Evolutionary conservation across 2,888 invertebrate species (phyloP).

Genomic region (Scaptomyza caliginosa): DNA sequence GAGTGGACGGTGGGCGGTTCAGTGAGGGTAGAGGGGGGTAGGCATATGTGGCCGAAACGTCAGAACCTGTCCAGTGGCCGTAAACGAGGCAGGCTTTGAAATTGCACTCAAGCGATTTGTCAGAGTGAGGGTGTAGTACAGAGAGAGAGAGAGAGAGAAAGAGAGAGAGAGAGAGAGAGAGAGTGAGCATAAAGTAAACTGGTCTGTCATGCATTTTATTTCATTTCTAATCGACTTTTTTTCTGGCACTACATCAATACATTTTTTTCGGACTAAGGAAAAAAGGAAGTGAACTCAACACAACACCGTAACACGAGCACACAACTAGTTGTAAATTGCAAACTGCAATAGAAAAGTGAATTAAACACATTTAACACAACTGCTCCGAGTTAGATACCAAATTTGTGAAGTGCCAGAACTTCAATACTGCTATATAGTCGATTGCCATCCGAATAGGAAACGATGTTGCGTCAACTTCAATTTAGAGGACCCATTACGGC

Average conservation of each 20-base stretch:
- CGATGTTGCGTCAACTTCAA: conserved; percentile 50
- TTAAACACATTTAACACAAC: conserved; percentile 19
- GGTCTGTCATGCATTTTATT: conserved; percentile 51
- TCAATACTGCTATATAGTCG: not conserved
- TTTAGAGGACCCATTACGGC: conserved; percentile 28
- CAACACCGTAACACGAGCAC: not conserved
- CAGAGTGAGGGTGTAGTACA: conserved; percentile 22
- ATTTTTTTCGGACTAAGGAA: conserved; percentile 52
- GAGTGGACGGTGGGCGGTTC: too few species aligned
- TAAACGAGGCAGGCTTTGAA: conserved; percentile 53
- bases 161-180: not conserved
- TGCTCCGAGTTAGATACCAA: conserved; percentile 28
- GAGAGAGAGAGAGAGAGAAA: not conserved
- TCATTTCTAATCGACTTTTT: conserved; percentile 53
- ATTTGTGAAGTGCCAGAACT: conserved; percentile 14
- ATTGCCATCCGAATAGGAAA: conserved; percentile 4
- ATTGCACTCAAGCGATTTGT: conserved; percentile 50
- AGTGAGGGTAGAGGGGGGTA: not conserved
- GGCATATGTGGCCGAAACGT: conserved; percentile 1
- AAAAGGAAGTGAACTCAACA: not conserved
- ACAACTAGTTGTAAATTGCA: conserved; percentile 43
- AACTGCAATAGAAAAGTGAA: conserved; percentile 41
- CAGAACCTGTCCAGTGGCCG: conserved; percentile 9
- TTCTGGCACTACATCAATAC: conserved; percentile 45
- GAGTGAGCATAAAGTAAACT: conserved; percentile 20